Conservation (phyloP, 2,113 vertebrate genomes). For the Sander lucioperca region DNA sequence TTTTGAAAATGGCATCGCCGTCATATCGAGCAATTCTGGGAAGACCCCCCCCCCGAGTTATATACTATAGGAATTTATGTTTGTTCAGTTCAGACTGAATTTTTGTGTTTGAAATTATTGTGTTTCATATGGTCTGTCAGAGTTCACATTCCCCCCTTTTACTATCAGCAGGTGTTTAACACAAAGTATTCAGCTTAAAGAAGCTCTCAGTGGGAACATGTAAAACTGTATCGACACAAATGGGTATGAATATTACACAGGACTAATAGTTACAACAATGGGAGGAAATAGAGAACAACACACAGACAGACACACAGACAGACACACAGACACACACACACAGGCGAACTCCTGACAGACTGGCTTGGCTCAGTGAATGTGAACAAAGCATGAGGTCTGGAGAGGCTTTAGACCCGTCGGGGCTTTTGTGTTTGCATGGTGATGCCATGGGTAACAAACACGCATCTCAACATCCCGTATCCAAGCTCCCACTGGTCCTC, state of each 20-base stretch:
- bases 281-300: too few species aligned
- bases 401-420: constrained; percentile 51
- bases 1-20: too few species aligned
- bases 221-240: neutral
- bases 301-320: constrained; percentile 9
- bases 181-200: neutral
- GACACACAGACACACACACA: constrained; percentile 2
- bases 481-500: constrained; percentile 22
- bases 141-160: neutral
- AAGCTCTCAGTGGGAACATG: too few species aligned
- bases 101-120: neutral
- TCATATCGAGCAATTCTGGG: too few species aligned
- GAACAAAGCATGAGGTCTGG: constrained; percentile 65
- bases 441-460: constrained; percentile 56
- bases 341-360: too few species aligned
- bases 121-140: constrained; percentile 2
- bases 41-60: too few species aligned
- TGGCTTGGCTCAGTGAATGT: constrained; percentile 64
- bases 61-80: neutral
- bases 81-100: neutral
- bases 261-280: neutral
- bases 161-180: constrained; percentile 9
- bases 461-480: constrained; percentile 31
- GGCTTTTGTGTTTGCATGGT: constrained; percentile 55
- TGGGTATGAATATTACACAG: neutral